Base-by-base conservation (phyloP, 2,888 invertebrate genomes). In the Synergus gifuensis region DNA sequence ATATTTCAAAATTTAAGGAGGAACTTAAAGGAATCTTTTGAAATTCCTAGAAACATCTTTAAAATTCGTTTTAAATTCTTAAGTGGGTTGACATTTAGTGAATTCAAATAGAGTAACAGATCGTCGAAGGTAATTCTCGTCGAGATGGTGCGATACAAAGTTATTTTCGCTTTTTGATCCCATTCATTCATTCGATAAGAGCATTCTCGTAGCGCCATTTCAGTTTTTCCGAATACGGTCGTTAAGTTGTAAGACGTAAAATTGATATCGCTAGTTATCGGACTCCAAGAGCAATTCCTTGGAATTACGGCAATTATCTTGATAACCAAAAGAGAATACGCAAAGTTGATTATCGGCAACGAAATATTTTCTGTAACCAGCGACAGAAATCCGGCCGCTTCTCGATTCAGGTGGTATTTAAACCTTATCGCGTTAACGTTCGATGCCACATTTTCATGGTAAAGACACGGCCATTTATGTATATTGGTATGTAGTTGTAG, bases 391-490 rank as follows among this genome's bases (percentile, higher is more conserved):
- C 67, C 18, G n/a, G 16, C 73, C 36, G 54, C 49, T 54, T 54
- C 73, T 73, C 54, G 73, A 73, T 73, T 73, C 54, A 54, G 54
- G 73, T 28, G 49, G 54, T 73, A 73, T 73, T 73, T 40, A 28
- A 73, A 73, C 36, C 49, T 73, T 73, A 73, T 73, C 73, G 54
- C 54, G 73, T 36, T 73, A 73, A 73, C 73, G 54, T 28, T 73
- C 36, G 36, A 73, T 54, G 54, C 36, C 73, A 73, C 73, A 73
- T 73, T 73, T 73, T 73, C 73, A 58, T 73, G 40, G 73, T 40
- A 73, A 73, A 73, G 73, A 73, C 73, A 73, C 54, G 73, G 54
- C 73, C 73, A 73, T 73, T 73, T 73, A 73, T 73, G 73, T 54
- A 73, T 73, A 73, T 54, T 49, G 73, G 54, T 54, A 73, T 73